A percentile compares a stretch with the other conserved stretches of the same genome.
These are phyloP conservation scores for Cercocebus atys DNA, from an alignment of 2,113 vertebrate genomes.

Conservation along the genomic window DNA sequence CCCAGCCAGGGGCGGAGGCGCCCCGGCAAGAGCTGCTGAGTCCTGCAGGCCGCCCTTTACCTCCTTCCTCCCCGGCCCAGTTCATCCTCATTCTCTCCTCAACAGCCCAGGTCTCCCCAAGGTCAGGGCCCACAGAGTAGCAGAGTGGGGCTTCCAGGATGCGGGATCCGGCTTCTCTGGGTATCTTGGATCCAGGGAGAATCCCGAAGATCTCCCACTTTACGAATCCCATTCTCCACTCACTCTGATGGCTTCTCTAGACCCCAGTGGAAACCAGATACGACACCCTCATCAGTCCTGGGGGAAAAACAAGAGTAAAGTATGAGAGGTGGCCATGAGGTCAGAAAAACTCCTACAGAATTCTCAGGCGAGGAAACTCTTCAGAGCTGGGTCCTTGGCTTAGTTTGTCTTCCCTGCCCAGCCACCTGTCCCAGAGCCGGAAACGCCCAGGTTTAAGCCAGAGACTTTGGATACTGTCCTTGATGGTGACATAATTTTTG, in stretches of 20 bases:
- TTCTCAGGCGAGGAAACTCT: too few species aligned
- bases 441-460: not conserved
- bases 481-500: not conserved
- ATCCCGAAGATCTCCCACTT: not conserved
- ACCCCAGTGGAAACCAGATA: too few species aligned
- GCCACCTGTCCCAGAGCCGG: not conserved
- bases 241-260: not conserved
- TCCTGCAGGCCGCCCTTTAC: not conserved
- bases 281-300: not conserved
- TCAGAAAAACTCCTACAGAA: too few species aligned
- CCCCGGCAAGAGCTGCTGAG: not conserved
- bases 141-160: rapidly evolving
- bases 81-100: too few species aligned
- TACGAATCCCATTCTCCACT: not conserved
- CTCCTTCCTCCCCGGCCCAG: not conserved
- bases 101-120: too few species aligned
- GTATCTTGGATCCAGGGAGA: not conserved
- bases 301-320: too few species aligned
- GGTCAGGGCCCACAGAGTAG: not conserved
- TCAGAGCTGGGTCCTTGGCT: too few species aligned
- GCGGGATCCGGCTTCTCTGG: rapidly evolving
- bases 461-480: not conserved
- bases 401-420: too few species aligned
- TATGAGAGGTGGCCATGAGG: too few species aligned
- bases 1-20: too few species aligned